phyloP scores from a whole-genome alignment of 2,113 vertebrate species.

The Copsychus sechellarum region DNA sequence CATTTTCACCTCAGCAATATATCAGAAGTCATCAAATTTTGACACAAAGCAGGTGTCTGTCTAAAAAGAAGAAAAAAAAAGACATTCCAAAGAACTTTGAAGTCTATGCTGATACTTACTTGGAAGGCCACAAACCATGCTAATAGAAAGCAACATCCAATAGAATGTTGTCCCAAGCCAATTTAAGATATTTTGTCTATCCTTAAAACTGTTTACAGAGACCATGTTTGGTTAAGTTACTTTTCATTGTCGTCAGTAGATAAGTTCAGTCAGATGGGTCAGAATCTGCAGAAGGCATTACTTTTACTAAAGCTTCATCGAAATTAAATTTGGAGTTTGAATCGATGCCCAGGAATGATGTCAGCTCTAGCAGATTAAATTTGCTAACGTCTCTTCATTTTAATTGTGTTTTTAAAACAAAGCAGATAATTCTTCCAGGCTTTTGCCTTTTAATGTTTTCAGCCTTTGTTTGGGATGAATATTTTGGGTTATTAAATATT shows the following conservation, averaged over 20 bases:
- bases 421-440: slow-evolving; percentile 30
- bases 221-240: slow-evolving; percentile 14
- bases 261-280: slow-evolving; percentile 32
- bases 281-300: slow-evolving; percentile 56
- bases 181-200: background rate
- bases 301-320: slow-evolving; percentile 28
- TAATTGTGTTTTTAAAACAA: slow-evolving; percentile 49
- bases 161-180: background rate
- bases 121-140: background rate
- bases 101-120: background rate
- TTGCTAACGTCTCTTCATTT: slow-evolving; percentile 49
- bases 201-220: slow-evolving; percentile 11
- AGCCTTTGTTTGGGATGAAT: slow-evolving; percentile 15
- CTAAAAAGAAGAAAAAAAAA: background rate
- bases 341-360: slow-evolving; percentile 51
- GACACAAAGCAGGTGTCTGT: background rate
- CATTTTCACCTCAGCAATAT: background rate
- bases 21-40: background rate
- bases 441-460: slow-evolving; percentile 32
- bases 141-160: background rate
- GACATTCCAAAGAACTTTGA: background rate
- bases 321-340: slow-evolving; percentile 70
- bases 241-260: slow-evolving; percentile 11
- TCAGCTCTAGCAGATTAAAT: slow-evolving; percentile 61
- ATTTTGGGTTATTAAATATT: background rate